Conservation (phyloP, 2,113 vertebrate genomes). For the Nerophis lumbriciformis region DNA sequence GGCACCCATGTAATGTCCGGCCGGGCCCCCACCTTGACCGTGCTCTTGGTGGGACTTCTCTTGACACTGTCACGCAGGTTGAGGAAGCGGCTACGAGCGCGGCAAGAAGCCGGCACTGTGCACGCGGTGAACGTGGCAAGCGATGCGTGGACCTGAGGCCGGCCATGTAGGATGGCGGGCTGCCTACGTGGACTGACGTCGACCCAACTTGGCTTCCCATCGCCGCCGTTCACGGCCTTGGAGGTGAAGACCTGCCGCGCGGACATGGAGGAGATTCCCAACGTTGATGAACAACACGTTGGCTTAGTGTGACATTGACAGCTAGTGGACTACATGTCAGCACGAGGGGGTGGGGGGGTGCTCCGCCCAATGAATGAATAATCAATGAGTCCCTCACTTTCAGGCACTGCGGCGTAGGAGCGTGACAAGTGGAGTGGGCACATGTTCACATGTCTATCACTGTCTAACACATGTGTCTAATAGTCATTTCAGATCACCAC, state of each 20-base stretch:
- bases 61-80: slow-evolving; percentile 83
- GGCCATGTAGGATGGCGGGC: slow-evolving; percentile 2
- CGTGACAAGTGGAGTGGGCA: background rate
- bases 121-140: slow-evolving; percentile 55
- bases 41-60: slow-evolving; percentile 83
- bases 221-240: slow-evolving; percentile 24
- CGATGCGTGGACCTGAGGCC: slow-evolving; percentile 12
- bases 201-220: slow-evolving; percentile 2
- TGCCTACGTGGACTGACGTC: slow-evolving; percentile 9
- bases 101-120: slow-evolving; percentile 64
- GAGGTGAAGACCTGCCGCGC: slow-evolving; percentile 34
- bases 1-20: slow-evolving; percentile 65
- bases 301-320: slow-evolving; percentile 7
- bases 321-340: slow-evolving; percentile 40
- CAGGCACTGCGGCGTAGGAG: slow-evolving; percentile 44
- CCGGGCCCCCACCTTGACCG: slow-evolving; percentile 67
- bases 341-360: slow-evolving; percentile 32
- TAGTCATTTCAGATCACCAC: no score
- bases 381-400: slow-evolving; percentile 76
- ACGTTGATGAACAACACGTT: background rate
- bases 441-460: no score
- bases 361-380: slow-evolving; percentile 74
- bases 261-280: slow-evolving; percentile 12
- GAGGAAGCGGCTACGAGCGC: slow-evolving; percentile 74
- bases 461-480: no score